Percentiles rank a stretch among this genome's conserved stretches.
These are phyloP conservation scores for Falco berigora DNA, from an alignment of 2,797 vertebrate genomes.

Conservation along the genomic window DNA sequence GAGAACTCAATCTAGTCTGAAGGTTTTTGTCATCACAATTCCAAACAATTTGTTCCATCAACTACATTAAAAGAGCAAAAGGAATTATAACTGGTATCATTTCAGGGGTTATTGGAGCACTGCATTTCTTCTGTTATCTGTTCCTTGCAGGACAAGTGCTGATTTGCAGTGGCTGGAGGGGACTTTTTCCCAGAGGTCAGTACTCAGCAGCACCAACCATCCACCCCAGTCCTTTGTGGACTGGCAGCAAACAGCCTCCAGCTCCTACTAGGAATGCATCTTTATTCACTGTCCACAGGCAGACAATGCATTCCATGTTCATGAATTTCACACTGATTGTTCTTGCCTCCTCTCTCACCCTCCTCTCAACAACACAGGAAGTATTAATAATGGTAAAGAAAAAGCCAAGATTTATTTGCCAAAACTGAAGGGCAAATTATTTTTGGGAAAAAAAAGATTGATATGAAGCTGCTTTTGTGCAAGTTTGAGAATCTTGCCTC, in stretches of 20 bases:
- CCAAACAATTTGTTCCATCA: neutral
- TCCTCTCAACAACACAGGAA: neutral
- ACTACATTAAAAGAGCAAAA: neutral
- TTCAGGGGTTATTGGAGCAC: neutral
- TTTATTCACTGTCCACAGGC: neutral
- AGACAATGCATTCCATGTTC: neutral
- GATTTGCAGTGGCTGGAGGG: neutral
- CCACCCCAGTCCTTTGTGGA: neutral
- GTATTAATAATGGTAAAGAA: neutral
- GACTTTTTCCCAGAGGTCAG: neutral
- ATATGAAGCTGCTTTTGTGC: neutral
- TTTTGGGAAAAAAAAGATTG: accelerated
- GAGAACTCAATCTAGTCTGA: neutral
- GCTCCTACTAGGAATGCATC: neutral
- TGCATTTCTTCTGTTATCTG: neutral
- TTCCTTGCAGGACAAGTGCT: neutral
- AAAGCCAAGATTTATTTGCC: neutral
- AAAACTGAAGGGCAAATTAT: neutral
- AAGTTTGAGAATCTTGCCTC: neutral
- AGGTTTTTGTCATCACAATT: neutral
- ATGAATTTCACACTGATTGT: neutral
- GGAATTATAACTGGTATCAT: neutral
- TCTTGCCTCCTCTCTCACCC: neutral
- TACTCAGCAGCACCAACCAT: neutral
- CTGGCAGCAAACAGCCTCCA: neutral